Base-by-base conservation (phyloP, 2,888 invertebrate genomes). In the Sesia apiformis region DNA sequence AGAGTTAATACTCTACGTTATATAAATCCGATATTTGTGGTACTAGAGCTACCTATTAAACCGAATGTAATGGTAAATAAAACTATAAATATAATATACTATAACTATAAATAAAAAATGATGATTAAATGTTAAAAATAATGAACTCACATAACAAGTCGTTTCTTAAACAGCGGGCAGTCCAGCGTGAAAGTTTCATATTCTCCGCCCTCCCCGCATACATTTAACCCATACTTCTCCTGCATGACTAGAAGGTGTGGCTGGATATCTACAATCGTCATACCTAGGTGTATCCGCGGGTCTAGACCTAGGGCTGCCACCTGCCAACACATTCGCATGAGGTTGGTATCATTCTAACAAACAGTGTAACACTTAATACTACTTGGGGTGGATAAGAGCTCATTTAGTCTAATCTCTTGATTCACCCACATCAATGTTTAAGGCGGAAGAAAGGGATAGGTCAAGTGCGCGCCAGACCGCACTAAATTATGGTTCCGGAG, bases 151-250 rank as follows among this genome's bases (percentile, higher is more conserved):
- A 98, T 92, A 64, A 95, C 92, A 83, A 98, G 94, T 75, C 93
- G 93, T 83, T 96, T 96, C 76, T 93, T 94, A 88, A 98, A 99
- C 59, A 99, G 90, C 4, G 99, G 98, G 84, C 99, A 99, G 90
- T 99, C 98, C 59, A 98, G 90, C 4, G 98, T 98, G 78, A 99
- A 96, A 40, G 98, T 97, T 90, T 99, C 99, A 78, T 98, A 99
- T 84, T 99, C 99, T 54, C 99, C 99, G 52, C 99, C 99, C 90
- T 99, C 99, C 38, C 99, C 99, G 84, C 98, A 98, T 49, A 98
- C 93, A 89, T 98, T 97, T 61, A 98, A 90, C 54, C 97, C 98
- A 84, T 96, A 99, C 84, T 98, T 97, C 76, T 96, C 94, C 74
- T 96, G 94, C 94, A 98, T 96, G 79, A 94, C 91, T 63, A 94